Evolutionary conservation across 1,140 invertebrate genomes (phyloP), one percentile per base, ranked within the genome.

Genomic region (Andrena cerasifolii): DNA sequence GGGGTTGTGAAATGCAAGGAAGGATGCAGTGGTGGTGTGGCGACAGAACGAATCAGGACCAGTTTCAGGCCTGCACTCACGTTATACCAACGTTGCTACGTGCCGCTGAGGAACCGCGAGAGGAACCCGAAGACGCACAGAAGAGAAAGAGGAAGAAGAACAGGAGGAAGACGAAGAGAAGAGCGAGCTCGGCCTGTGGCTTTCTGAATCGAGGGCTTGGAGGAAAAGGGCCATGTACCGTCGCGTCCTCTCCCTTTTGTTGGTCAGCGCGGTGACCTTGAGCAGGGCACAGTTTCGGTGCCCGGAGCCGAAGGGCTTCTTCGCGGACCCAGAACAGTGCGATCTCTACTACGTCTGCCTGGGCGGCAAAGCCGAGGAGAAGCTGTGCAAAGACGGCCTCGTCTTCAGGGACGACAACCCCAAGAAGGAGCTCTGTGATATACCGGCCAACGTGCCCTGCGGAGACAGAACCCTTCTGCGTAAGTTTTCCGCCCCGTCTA

Each of bases 331-430:
- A 2, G 93, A 94, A 81, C 96, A 97, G 89, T 97, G 97, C 89
- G 97, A 98, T 91, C 94, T 96, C 47, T 97, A 97, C 90, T 97
- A 96, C 89, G 94, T 94, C 83, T 97, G 96, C 91, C 91, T 93
- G 62, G 94, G 96, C 89, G 95, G 94, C 84, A 90, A 94, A 68
- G 83, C 95, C 10, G 95, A 96, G 86, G 94, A 96, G 79, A 95
- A 94, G 80, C 91, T 97, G 6, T 97, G 97, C 90, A 96, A 96
- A 3, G 97, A 97, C 84, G 97, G 97, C 1, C 93, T 97, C 24
- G 95, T 97, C 5, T 97, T 97, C 90, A 94, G 96, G 82, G 96
- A 96, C 83, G 94, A 94, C 68, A 95, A 95, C 85, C 94, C 95
- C 2, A 95, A 94, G 86, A 95, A 95, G 78, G 96, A 96, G 82